Evolutionary conservation across 1,140 invertebrate genomes (phyloP).

Genomic region (Panagrolaimus sp.): DNA sequence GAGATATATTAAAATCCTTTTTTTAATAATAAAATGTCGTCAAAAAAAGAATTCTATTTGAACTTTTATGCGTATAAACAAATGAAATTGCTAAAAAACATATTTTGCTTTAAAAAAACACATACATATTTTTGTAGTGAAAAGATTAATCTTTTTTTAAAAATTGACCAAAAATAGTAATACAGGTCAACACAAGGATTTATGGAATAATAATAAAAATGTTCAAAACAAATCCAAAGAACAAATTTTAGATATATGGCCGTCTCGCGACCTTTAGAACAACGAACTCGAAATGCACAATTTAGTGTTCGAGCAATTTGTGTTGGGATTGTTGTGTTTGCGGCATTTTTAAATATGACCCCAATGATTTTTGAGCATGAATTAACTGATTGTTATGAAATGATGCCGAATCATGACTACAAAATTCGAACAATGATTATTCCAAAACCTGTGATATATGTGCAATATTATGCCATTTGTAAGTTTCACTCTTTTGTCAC

Average conservation of each 20-base stretch:
- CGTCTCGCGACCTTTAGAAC: conserved; percentile 49
- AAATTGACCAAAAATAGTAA: too few relatives aligned
- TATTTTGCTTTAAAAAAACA: neutral
- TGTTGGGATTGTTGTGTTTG: conserved; percentile 44
- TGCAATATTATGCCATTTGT: conserved; percentile 50
- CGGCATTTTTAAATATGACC: conserved; percentile 52
- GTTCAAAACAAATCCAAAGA: too few relatives aligned
- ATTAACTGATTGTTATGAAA: conserved; percentile 42
- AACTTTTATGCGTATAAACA: too few relatives aligned
- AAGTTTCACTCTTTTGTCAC: conserved; percentile 26
- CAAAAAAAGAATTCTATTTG: too few relatives aligned
- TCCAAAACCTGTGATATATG: conserved; percentile 46
- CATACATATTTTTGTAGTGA: too few relatives aligned
- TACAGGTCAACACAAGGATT: too few relatives aligned
- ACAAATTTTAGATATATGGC: conserved; percentile 48
- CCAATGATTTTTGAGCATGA: conserved; percentile 52
- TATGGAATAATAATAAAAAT: too few relatives aligned
- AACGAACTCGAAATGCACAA: conserved; percentile 55
- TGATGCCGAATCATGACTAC: conserved; percentile 1
- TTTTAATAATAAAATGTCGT: too few relatives aligned
- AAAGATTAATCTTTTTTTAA: neutral
- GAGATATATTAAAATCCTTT: too few relatives aligned
- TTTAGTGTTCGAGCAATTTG: conserved; percentile 51
- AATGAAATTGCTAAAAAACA: too few relatives aligned
- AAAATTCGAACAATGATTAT: conserved; percentile 45